These are phyloP conservation scores for Centruroides vittatus DNA, from an alignment of 1,140 invertebrate genomes.

Conservation along the genomic window DNA sequence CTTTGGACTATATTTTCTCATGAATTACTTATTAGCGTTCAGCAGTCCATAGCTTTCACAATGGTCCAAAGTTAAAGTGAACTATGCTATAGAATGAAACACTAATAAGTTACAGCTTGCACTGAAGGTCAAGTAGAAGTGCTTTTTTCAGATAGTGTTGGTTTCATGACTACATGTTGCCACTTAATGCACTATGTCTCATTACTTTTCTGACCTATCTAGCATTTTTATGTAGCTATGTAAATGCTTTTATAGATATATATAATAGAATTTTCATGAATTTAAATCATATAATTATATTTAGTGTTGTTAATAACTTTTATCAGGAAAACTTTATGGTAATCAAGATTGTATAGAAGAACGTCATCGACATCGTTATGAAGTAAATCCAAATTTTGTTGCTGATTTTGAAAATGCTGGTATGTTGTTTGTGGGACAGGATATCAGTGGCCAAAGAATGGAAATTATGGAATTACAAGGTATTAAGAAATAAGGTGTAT, in stretches of 20 bases:
- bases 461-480: conserved; percentile 54
- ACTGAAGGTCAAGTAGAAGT: no score
- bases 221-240: background rate
- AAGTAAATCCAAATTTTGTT: conserved; percentile 86
- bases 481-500: conserved; percentile 10
- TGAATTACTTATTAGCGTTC: no score
- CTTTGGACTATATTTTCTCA: no score
- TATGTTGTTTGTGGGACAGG: conserved; percentile 74
- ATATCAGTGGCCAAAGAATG: conserved; percentile 52
- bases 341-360: conserved; percentile 74
- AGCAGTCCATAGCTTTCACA: no score
- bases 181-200: no score
- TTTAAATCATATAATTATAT: background rate
- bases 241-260: background rate
- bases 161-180: no score
- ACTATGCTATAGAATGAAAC: no score
- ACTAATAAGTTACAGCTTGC: no score
- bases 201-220: no score
- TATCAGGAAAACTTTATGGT: conserved; percentile 63
- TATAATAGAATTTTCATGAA: background rate
- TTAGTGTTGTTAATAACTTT: conserved; percentile 5
- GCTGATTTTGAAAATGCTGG: conserved; percentile 60
- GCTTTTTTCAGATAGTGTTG: no score
- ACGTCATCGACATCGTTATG: conserved; percentile 83
- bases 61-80: no score